Evolutionary conservation across 2,888 invertebrate genomes (phyloP).

Genomic region (Phortica okadai): DNA sequence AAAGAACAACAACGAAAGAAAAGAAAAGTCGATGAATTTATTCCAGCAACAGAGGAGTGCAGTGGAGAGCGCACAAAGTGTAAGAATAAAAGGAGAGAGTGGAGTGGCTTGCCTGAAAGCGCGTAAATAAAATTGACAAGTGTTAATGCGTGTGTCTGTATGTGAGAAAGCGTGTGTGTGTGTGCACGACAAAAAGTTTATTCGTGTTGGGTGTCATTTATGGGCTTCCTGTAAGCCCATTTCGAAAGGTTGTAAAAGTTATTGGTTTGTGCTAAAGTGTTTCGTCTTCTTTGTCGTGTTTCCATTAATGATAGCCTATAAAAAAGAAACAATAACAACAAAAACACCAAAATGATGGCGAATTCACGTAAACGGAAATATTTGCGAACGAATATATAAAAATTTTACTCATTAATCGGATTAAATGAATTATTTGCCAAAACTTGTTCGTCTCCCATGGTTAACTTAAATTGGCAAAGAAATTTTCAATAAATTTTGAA

Average conservation of each 20-base stretch:
- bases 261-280: constrained; percentile 1
- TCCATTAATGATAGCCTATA: not conserved
- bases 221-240: constrained; percentile 7
- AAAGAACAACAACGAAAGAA: constrained; percentile 24
- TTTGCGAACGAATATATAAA: too few species aligned
- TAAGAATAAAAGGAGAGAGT: not conserved
- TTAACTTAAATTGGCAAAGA: too few species aligned
- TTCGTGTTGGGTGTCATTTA: constrained; percentile 6
- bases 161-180: not conserved
- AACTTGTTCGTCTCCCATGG: too few species aligned
- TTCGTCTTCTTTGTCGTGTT: constrained; percentile 5
- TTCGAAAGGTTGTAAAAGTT: constrained; percentile 8
- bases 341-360: not conserved
- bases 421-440: too few species aligned
- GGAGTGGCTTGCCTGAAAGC: not conserved
- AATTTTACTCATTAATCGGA: too few species aligned
- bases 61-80: constrained; percentile 34
- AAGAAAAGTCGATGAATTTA: constrained; percentile 48
- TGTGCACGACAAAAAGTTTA: not conserved
- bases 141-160: constrained; percentile 60
- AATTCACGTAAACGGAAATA: constrained; percentile 8
- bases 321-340: not conserved
- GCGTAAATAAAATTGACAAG: constrained; percentile 47
- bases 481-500: too few species aligned
- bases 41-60: not conserved